Evolutionary conservation across 2,888 invertebrate species (phyloP).

Genomic region (Smittia aterrima): DNA sequence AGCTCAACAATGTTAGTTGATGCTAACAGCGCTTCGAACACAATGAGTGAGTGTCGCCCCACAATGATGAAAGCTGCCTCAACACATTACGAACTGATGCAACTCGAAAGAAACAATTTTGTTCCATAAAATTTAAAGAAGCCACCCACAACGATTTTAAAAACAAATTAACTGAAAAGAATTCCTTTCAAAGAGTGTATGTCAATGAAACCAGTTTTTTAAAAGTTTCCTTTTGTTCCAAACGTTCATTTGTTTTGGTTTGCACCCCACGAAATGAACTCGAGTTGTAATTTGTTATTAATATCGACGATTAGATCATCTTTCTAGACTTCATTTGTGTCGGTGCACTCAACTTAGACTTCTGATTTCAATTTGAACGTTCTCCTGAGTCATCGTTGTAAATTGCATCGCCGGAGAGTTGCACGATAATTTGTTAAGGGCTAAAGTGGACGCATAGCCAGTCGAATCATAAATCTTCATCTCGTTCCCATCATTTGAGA

Average conservation of each 20-base stretch:
- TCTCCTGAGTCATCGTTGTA: conserved; percentile 10
- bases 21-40: too few species aligned
- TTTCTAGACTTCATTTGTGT: not conserved
- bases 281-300: conserved; percentile 11
- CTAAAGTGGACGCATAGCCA: conserved; percentile 8
- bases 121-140: not conserved
- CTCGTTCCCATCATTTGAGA: not conserved
- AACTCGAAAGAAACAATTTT: too few species aligned
- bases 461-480: conserved; percentile 4
- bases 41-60: too few species aligned
- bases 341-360: not conserved
- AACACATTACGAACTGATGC: too few species aligned
- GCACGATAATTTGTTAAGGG: not conserved
- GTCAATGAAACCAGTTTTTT: conserved; percentile 14
- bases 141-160: conserved; percentile 24
- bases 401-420: conserved; percentile 19
- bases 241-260: not conserved
- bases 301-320: conserved; percentile 13
- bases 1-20: too few species aligned
- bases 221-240: not conserved
- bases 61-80: too few species aligned
- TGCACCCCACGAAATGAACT: not conserved
- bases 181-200: conserved; percentile 4
- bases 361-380: not conserved
- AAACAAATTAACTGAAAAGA: conserved; percentile 13